Evolutionary conservation across 2,888 invertebrate genomes (phyloP), one percentile per base, ranked within the genome.

Genomic region (Amaurobius ferox): DNA sequence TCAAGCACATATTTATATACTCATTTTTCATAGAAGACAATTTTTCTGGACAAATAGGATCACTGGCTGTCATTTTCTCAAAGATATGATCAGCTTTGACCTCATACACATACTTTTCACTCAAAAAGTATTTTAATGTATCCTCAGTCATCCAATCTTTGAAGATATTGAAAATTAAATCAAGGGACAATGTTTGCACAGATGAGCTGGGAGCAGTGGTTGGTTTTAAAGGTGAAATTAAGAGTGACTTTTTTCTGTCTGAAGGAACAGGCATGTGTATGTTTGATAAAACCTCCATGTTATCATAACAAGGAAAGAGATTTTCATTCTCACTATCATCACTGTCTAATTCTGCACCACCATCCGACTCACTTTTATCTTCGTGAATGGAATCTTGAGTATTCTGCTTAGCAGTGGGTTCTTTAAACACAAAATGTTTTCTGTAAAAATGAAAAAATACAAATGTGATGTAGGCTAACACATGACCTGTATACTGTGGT

Each of bases 91-190:
- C 83, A 64, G 83, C 83, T 77, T 83, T 83, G 23, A 72, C 19
- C 1, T 55, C 35, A 72, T 83, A 83, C 1, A 83, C 1, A 28
- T 83, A 28, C 23, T 61, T 83, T 66, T 83, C 83, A 11, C 83
- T 77, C 3, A 83, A 30, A 55, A 83, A 48, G 23, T 72, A 83
- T 55, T 83, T 83, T 71, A 77, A 39, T 0, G 83, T 83, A 28
- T 83, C 83, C 61, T 72, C 77, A 23, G 83, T 77, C 44, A 77
- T 76, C 83, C 83, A 83, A 16, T 83, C 71, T 23, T 77, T n/a
- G 23, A 77, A 83, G 3, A 72, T 26, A 2, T 61, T 61, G 11
- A 23, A 13, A 19, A 83, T 28, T 11, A 77, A 77, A 32, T 77
- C 66, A 7, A 71, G 19, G 28, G 83, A 72, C 16, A 66, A 11